Conservation (phyloP, 2,888 invertebrate species). For the Nomada ferruginata region DNA sequence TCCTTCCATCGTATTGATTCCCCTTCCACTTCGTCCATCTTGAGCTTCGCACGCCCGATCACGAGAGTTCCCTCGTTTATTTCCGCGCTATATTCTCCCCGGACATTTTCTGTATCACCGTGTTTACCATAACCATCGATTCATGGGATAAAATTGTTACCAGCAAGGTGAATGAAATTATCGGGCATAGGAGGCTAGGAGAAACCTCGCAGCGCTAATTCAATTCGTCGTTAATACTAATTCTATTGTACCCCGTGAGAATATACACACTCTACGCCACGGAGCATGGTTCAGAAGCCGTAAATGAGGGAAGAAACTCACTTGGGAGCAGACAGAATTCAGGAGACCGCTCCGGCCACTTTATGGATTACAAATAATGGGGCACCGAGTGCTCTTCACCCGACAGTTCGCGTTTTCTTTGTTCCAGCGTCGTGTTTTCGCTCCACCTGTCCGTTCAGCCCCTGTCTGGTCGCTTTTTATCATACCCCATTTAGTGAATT, state of each 20-base stretch:
- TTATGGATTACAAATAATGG: constrained; percentile 42
- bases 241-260: background rate
- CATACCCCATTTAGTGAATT: constrained; percentile 2
- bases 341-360: constrained; percentile 11
- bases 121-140: background rate
- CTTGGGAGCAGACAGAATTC: background rate
- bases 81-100: background rate
- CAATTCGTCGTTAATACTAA: background rate
- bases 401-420: constrained; percentile 39
- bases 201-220: background rate
- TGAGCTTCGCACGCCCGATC: background rate
- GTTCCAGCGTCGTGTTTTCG: constrained; percentile 20
- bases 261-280: background rate
- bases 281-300: background rate
- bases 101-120: background rate
- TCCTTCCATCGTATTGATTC: constrained; percentile 41
- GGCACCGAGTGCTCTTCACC: constrained; percentile 32
- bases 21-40: background rate
- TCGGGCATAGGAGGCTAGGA: too few relatives aligned
- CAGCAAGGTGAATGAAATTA: too few relatives aligned
- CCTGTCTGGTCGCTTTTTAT: background rate
- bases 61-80: background rate
- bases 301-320: background rate
- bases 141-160: too few relatives aligned
- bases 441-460: background rate